Base-by-base conservation (phyloP, 1,140 invertebrate genomes). In the Nylanderia fulva region DNA sequence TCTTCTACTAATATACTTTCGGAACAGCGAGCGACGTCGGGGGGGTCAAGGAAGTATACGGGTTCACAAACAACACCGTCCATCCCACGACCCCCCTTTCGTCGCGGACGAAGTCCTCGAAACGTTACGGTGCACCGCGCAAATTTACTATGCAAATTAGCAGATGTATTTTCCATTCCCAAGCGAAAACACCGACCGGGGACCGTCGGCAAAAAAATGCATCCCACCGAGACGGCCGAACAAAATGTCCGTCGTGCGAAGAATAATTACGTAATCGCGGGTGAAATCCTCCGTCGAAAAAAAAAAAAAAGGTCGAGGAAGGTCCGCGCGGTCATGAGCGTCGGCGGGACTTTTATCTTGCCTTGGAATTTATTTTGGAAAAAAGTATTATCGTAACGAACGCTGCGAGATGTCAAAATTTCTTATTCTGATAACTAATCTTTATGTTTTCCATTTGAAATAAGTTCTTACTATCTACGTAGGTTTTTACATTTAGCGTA, bases 131-230 rank as follows among this genome's bases (percentile, higher is more conserved):
- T 74, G 88, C 82, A 74, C 68, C 74, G 85, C 79, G 88, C 88
- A 87, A 90, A 90, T 89, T 90, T 90, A 90, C 88, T 85, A 90
- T 89, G 88, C 85, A 90, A 90, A 90, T 90, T 90, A 90, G 88
- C 88, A 86, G 88, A 90, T 89, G 88, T 90, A 89, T 90, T 89
- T 85, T 85, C 79, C 77, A 60, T 52, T 69, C 80, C 33, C 54
- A 36, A 74, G 80, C 52, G 69, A 87, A 87, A 89, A 86, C 85
- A 88, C 54, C 69, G 86, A 56, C 58, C 74, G 83, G 84, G 68
- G 87, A 90, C 79, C 80, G 86, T 71, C 64, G 66, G 48, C 60
- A 68, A 88, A 80, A 86, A 89, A 90, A 85, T 54, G 58, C 74
- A 85, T 84, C 58, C 69, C 74, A 45, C 74, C 56, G 69, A 82